Evolutionary conservation across 92 coral and sea anemone genomes (phyloP).

Genomic region (Porites rus): DNA sequence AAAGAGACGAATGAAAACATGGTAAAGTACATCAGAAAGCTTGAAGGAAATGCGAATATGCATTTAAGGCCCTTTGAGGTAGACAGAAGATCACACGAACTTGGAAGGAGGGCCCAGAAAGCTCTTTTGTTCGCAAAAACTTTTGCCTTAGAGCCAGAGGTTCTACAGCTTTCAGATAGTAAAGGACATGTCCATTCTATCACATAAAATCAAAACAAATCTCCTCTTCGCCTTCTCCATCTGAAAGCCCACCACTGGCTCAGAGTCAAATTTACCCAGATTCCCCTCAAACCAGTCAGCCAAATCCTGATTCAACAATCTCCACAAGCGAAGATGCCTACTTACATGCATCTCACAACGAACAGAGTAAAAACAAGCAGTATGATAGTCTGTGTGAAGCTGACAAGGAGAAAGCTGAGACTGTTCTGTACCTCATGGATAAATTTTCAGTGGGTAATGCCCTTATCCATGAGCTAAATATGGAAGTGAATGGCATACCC

Average conservation of each 20-base stretch:
- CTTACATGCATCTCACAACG: background rate
- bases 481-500: slow-evolving; percentile 61
- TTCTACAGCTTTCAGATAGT: background rate
- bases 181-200: background rate
- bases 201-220: background rate
- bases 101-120: slow-evolving; percentile 21
- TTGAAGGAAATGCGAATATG: no score
- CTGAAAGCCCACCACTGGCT: slow-evolving; percentile 6
- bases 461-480: slow-evolving; percentile 55
- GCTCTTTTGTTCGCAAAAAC: slow-evolving; percentile 1
- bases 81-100: slow-evolving; percentile 29
- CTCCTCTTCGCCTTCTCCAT: slow-evolving; percentile 8
- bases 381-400: slow-evolving; percentile 40
- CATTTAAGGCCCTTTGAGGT: background rate
- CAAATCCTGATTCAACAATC: slow-evolving; percentile 8
- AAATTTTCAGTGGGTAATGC: slow-evolving; percentile 64
- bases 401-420: slow-evolving; percentile 47
- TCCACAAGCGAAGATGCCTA: background rate
- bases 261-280: slow-evolving; percentile 6
- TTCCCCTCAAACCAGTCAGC: slow-evolving; percentile 3
- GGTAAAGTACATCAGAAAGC: slow-evolving; percentile 28
- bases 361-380: slow-evolving; percentile 17
- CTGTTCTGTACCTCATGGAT: slow-evolving; percentile 56
- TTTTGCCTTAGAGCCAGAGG: background rate
- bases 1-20: slow-evolving; percentile 39